A percentile compares a stretch with the other conserved stretches of the same genome.
These are phyloP conservation scores for Saiga tatarica DNA, from an alignment of 2,113 vertebrate species.

Conservation along the genomic window DNA sequence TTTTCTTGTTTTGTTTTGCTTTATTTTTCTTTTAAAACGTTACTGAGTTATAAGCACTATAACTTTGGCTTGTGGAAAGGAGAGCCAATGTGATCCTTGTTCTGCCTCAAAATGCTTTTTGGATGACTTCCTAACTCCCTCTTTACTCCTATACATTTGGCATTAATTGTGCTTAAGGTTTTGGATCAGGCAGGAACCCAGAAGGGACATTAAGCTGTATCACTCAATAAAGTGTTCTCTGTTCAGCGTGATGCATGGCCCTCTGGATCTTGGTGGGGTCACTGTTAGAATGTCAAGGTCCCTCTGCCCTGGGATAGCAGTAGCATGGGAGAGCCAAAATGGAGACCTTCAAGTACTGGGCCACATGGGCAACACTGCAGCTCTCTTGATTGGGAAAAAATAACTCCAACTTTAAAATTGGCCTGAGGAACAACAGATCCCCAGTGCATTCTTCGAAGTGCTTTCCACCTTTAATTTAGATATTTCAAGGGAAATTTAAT, in stretches of 20 bases:
- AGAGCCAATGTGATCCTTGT: conserved; percentile 60
- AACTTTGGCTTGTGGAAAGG: conserved; percentile 29
- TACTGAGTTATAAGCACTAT: conserved; percentile 26
- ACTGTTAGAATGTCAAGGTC: not conserved
- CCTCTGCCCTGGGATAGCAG: not conserved
- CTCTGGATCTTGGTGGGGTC: not conserved
- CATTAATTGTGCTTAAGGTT: conserved; percentile 61
- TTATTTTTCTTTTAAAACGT: conserved; percentile 28
- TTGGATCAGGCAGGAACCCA: conserved; percentile 60
- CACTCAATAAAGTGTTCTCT: conserved; percentile 57
- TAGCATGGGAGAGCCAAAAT: not conserved
- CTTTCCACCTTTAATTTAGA: conserved; percentile 72
- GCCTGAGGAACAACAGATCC: conserved; percentile 30
- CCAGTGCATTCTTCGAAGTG: conserved; percentile 43
- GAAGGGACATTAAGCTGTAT: conserved; percentile 54
- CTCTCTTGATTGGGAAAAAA: not conserved
- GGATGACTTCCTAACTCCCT: conserved; percentile 58
- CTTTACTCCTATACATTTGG: conserved; percentile 75
- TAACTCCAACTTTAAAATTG: conserved; percentile 42
- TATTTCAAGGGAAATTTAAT: conserved; percentile 72
- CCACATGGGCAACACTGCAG: not conserved
- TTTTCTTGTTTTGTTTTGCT: conserved; percentile 23
- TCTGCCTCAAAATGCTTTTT: conserved; percentile 73
- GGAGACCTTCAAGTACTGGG: not conserved
- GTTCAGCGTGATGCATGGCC: not conserved